A percentile compares a stretch with the other conserved stretches of the same genome.
Conservation (phyloP, 2,888 invertebrate genomes). For the Lepidochrysops patricia region DNA sequence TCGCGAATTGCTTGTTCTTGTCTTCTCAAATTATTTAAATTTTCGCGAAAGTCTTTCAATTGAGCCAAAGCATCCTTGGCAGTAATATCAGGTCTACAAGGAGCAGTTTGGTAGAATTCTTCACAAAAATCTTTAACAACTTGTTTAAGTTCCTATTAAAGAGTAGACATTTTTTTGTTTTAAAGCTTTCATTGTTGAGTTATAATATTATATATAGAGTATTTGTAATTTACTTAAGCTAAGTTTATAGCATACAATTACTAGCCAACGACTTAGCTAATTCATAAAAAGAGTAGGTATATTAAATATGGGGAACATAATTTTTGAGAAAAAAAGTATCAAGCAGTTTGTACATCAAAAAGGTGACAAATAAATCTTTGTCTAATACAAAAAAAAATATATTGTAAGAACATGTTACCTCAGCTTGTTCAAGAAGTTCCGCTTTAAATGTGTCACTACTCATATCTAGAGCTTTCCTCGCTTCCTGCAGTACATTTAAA, state of each 20-base stretch:
- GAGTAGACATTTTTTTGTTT: not conserved
- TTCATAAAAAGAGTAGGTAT: no score
- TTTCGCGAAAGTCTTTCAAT: slow-evolving; percentile 68
- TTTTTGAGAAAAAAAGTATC: no score
- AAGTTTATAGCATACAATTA: no score
- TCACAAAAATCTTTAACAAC: slow-evolving; percentile 79
- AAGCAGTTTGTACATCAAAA: no score
- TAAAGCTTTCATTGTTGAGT: no score
- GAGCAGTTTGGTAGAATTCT: slow-evolving; percentile 80
- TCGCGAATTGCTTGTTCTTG: slow-evolving; percentile 79
- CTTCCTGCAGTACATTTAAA: slow-evolving; percentile 78
- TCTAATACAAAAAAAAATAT: no score
- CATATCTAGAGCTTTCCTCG: slow-evolving; percentile 81
- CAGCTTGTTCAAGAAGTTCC: slow-evolving; percentile 80
- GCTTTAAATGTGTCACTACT: slow-evolving; percentile 83
- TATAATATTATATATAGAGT: no score
- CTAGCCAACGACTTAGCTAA: no score
- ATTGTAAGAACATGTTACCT: slow-evolving; percentile 44
- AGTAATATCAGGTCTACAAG: slow-evolving; percentile 75
- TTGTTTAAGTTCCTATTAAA: slow-evolving; percentile 75
- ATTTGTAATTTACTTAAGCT: no score
- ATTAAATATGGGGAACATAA: no score
- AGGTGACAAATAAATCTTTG: no score
- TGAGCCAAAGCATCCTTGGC: slow-evolving; percentile 75
- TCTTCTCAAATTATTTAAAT: slow-evolving; percentile 72